phyloP scores from a whole-genome alignment of 2,888 invertebrate species.

The Ryuthela nishihirai region DNA sequence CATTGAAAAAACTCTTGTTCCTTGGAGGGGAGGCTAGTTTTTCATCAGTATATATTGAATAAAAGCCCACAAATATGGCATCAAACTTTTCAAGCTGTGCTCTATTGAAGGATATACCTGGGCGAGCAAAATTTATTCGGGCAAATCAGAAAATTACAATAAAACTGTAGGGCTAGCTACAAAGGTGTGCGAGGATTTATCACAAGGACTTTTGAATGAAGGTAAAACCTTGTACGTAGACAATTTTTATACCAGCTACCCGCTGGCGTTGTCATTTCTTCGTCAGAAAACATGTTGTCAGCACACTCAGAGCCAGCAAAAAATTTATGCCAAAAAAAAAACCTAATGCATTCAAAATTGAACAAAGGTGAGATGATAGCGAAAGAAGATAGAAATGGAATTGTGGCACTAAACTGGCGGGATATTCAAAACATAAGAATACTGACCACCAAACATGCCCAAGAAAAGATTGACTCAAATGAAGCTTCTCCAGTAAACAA shows the following conservation, averaged over 20 bases:
- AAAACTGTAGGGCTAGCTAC: too few species aligned
- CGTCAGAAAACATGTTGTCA: too few species aligned
- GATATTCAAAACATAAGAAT: conserved; percentile 7
- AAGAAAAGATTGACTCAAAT: too few species aligned
- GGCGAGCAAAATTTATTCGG: not conserved
- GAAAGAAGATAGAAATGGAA: conserved; percentile 7
- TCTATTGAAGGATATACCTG: conserved; percentile 37
- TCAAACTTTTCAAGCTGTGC: conserved; percentile 47
- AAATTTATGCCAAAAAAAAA: conserved; percentile 6
- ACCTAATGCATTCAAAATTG: conserved; percentile 5
- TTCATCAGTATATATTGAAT: conserved; percentile 46
- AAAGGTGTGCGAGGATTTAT: too few species aligned
- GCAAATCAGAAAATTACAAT: too few species aligned
- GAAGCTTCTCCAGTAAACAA: too few species aligned
- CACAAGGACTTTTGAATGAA: too few species aligned
- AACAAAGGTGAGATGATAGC: conserved; percentile 12
- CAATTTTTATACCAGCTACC: too few species aligned
- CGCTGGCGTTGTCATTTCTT: too few species aligned
- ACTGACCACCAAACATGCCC: conserved; percentile 8
- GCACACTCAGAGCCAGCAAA: not conserved
- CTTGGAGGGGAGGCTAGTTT: conserved; percentile 46
- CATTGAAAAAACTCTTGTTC: conserved; percentile 48
- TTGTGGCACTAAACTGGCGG: conserved; percentile 13
- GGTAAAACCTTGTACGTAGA: too few species aligned
- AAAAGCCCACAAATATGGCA: conserved; percentile 46